Conservation (phyloP, 2,797 vertebrate genomes). For the Scyliorhinus canicula region DNA sequence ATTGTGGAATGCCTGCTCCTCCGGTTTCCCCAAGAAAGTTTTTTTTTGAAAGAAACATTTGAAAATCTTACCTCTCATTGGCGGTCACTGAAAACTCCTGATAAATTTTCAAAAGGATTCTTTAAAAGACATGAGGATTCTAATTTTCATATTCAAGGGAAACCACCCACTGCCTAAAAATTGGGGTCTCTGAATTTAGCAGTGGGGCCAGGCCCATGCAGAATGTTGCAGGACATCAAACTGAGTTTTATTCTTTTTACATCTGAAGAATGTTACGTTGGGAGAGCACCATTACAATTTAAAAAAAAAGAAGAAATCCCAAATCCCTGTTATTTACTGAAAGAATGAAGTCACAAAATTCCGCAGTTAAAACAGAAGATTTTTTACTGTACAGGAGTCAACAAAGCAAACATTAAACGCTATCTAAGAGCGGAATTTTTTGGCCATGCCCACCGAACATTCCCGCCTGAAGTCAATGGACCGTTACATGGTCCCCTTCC, state of each 20-base stretch:
- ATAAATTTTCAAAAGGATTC: background rate
- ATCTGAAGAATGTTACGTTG: background rate
- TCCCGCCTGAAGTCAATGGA: too few species aligned
- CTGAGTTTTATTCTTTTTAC: background rate
- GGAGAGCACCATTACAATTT: too few species aligned
- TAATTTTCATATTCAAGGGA: background rate
- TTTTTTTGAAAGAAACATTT: background rate
- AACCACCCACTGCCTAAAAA: background rate
- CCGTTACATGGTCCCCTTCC: too few species aligned
- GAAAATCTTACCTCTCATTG: background rate
- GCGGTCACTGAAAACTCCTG: background rate
- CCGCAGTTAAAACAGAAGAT: too few species aligned
- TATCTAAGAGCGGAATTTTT: too few species aligned
- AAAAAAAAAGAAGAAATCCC: too few species aligned
- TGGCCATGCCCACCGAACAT: too few species aligned
- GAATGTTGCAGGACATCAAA: background rate
- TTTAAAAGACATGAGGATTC: background rate
- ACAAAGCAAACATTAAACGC: too few species aligned
- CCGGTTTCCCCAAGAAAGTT: background rate
- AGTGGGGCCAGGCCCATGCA: background rate
- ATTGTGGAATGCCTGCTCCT: background rate
- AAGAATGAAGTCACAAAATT: too few species aligned
- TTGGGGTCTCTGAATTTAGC: background rate
- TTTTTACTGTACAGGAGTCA: too few species aligned
- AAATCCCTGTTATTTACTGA: too few species aligned